Evolutionary conservation across 30 jellyfish, hydroid and myxozoan species (phyloP), one percentile per base, ranked within the genome.

Genomic region (Hydra vulgaris): DNA sequence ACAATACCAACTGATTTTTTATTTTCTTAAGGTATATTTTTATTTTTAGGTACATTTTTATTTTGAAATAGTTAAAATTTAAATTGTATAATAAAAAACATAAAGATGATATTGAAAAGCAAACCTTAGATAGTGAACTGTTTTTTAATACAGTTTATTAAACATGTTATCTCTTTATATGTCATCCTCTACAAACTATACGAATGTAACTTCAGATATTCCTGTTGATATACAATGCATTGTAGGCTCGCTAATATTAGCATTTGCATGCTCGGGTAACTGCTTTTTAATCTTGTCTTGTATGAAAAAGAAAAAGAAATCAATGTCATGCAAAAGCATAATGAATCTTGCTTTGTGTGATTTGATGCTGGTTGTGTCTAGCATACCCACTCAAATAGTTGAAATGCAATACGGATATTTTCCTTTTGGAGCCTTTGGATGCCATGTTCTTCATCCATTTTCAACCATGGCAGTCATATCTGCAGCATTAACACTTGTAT

Each of bases 401-500:
- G 54, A 85, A 26, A 21, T 27, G 72, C 26, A 71, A 4, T 17
- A 22, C 17, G 93, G 88, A 18, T 40, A 70, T 53, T 85, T 72
- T 72, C 80, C 84, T 5, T 80, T 77, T 26, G 95, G 95, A n/a
- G 73, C 61, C 20, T 70, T 85, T 27, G 95, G 95, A 8, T 85
- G 95, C 73, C 79, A 75, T 21, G 21, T 70, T 1, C 26, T 85
- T 8, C 72, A 85, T 74, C 95, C 95, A 3, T 24, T 85, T 20
- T 77, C 95, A 25, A 85, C 95, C 53, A 21, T 79, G 21, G 83
- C 88, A 15, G 27, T 85, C 12, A 85, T 74, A 18, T 80, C 95
- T 17, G 95, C 27, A 26, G 84, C 72, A 15, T 79, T 80, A 15
- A 85, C 92, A 18, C 66, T 85, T 8, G 78, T 85, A 19, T 16